Base-by-base conservation (phyloP, 1,140 invertebrate genomes). In the Paralvinella palmiformis region DNA sequence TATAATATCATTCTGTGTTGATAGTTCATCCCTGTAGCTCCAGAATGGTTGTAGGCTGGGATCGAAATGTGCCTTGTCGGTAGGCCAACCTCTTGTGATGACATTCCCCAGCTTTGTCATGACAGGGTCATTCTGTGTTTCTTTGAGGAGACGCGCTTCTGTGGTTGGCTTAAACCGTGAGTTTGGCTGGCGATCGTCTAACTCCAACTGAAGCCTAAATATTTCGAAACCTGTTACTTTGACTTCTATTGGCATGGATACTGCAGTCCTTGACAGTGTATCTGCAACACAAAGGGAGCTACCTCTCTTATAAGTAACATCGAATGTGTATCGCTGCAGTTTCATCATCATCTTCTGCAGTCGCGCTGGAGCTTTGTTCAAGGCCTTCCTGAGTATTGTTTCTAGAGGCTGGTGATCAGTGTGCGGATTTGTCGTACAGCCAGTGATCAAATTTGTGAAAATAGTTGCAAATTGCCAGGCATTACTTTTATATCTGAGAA, bases 401-500 rank as follows among this genome's bases (percentile, higher is more conserved):
- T n/a, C n/a, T n/a, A n/a, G n/a, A n/a, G n/a, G n/a, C n/a, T n/a
- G 24, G 31, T 56, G 53, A 33, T 56, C 45, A 15, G 45, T 50
- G 4, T 1, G 45, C 45, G 27, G n/a, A 24, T 50, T n/a, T 50
- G 27, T 24, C 0, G 15, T 50, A 22, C 27, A 22, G 45, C 45
- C 45, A 50, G 45, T 50, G 45, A 50, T 50, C 45, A 50, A 50
- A 50, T 50, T 50, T 4, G 0, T 50, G 45, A 15, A 50, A 50
- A 50, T 27, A 50, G 45, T 15, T 50, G 45, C 45, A 50, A 50
- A 84, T 79, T 2, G 82, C 79, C 1, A 83, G 69, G 3, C 79
- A 71, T 69, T 85, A 81, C 62, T 79, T 77, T 60, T 84, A 80
- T 2, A 83, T 77, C 67, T 84, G 78, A 17, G 73, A 75, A 63